Percentiles rank a stretch among this genome's conserved stretches.
phyloP scores from a whole-genome alignment of 2,888 invertebrate species.

The Alsophila aescularia region DNA sequence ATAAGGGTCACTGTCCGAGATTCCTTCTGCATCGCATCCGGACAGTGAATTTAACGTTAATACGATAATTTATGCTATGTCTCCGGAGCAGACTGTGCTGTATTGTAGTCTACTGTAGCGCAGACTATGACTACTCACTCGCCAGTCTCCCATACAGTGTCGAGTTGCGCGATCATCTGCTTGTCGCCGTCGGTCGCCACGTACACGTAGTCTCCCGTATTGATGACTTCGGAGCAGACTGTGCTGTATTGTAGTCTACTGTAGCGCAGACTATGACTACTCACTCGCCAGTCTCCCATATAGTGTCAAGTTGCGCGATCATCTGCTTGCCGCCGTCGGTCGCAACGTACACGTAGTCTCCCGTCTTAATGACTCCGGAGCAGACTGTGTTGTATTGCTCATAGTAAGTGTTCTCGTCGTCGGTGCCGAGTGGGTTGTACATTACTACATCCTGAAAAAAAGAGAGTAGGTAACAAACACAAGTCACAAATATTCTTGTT shows the following conservation, averaged over 20 bases:
- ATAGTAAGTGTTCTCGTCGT: constrained; percentile 93
- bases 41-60: too few relatives aligned
- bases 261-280: constrained; percentile 50
- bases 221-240: too few relatives aligned
- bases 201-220: constrained; percentile 97
- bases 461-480: too few relatives aligned
- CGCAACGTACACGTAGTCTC: constrained; percentile 98
- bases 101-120: too few relatives aligned
- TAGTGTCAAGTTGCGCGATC: constrained; percentile 96
- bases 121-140: constrained; percentile 85
- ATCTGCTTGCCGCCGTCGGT: constrained; percentile 95
- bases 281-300: constrained; percentile 97
- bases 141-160: constrained; percentile 96
- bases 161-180: constrained; percentile 96
- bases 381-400: constrained; percentile 96
- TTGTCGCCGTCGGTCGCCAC: constrained; percentile 95
- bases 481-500: too few relatives aligned
- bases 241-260: constrained; percentile 74
- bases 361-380: constrained; percentile 92
- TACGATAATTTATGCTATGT: too few relatives aligned
- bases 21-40: too few relatives aligned
- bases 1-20: too few relatives aligned
- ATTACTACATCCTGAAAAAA: constrained; percentile 89
- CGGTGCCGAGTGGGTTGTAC: constrained; percentile 87
- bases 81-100: too few relatives aligned